Conservation (phyloP, 2,888 invertebrate genomes). For the Nymphalis urticae region DNA sequence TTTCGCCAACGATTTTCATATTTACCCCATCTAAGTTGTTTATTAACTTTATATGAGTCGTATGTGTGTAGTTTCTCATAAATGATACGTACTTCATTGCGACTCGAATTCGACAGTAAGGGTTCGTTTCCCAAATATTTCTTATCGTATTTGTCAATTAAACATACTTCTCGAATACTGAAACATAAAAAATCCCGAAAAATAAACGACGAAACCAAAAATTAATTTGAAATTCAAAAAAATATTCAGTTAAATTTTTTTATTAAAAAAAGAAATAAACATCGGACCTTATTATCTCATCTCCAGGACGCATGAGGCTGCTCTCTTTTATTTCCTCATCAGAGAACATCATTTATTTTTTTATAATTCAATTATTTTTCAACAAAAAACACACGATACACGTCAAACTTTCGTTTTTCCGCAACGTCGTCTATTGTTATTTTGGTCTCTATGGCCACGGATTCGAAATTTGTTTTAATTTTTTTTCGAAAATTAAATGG, state of each 20-base stretch:
- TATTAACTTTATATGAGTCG: no score
- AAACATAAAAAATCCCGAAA: constrained; percentile 46
- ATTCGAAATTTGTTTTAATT: constrained; percentile 53
- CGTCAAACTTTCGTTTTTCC: constrained; percentile 66
- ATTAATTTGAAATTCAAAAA: constrained; percentile 31
- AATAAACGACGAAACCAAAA: constrained; percentile 42
- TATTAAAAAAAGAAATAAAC: constrained; percentile 48
- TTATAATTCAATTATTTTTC: constrained; percentile 73
- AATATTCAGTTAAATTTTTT: constrained; percentile 29
- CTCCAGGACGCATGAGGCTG: constrained; percentile 68
- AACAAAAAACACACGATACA: constrained; percentile 61
- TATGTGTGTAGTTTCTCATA: not conserved
- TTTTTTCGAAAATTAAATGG: constrained; percentile 33
- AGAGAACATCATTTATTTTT: constrained; percentile 77
- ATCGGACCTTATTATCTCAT: constrained; percentile 75
- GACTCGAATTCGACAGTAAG: constrained; percentile 56
- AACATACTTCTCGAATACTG: constrained; percentile 73
- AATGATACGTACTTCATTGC: constrained; percentile 60
- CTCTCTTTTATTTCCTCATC: constrained; percentile 78
- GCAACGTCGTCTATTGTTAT: constrained; percentile 56
- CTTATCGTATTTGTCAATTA: constrained; percentile 70
- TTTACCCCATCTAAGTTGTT: no score
- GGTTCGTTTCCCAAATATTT: constrained; percentile 62
- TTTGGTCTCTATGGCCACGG: constrained; percentile 64
- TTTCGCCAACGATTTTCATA: no score